Conservation (phyloP, 1,140 invertebrate genomes). For the Popillia japonica region DNA sequence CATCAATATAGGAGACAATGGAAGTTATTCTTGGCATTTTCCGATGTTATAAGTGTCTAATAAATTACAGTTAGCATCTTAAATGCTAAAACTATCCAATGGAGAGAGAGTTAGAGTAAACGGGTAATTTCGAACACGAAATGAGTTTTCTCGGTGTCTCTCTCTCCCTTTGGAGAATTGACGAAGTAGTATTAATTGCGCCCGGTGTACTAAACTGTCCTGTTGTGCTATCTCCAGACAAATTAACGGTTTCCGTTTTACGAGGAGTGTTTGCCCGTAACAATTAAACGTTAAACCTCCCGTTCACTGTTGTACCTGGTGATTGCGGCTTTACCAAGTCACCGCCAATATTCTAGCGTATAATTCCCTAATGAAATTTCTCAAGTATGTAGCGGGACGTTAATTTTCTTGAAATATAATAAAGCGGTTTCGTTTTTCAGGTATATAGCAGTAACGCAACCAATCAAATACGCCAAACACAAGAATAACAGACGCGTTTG, state of each 20-base stretch:
- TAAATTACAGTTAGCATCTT: conserved; percentile 10
- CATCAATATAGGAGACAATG: no score
- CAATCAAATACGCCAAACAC: conserved; percentile 98
- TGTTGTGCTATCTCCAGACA: neutral
- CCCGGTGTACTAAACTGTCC: neutral
- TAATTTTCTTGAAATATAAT: no score
- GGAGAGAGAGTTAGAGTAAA: neutral
- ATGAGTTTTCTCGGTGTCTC: neutral
- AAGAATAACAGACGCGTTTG: conserved; percentile 95
- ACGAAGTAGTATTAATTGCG: conserved; percentile 11
- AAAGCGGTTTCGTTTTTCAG: conserved; percentile 64
- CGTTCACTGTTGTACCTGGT: no score
- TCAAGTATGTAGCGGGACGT: no score
- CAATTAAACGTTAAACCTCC: no score
- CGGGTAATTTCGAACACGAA: neutral
- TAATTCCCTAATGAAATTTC: no score
- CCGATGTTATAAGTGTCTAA: neutral
- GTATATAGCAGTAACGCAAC: conserved; percentile 98
- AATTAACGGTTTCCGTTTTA: conserved; percentile 13
- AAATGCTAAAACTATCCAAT: neutral
- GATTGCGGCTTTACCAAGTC: no score
- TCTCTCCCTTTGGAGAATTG: neutral
- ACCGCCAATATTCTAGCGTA: no score
- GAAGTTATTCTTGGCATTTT: neutral
- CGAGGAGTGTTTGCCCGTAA: neutral